Conservation (phyloP, 1,140 invertebrate species). For the Orchestia grillus region DNA sequence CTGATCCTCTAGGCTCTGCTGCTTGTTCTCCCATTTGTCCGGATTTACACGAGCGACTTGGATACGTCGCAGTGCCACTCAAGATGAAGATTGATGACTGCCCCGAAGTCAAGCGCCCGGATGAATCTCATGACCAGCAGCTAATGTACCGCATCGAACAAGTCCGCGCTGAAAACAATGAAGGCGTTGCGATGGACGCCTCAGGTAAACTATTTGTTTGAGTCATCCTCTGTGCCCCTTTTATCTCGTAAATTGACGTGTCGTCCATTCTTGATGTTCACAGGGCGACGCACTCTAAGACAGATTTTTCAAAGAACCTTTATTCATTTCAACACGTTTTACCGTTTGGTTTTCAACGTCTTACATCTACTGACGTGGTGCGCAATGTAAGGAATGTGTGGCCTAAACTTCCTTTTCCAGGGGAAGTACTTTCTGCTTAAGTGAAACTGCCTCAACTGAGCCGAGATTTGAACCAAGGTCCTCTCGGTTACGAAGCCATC, state of each 20-base stretch:
- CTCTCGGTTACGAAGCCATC: too few relatives aligned
- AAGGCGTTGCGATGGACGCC: slow-evolving; percentile 49
- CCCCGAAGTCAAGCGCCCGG: background rate
- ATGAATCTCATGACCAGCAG: background rate
- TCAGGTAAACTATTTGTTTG: slow-evolving; percentile 42
- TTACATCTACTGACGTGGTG: too few relatives aligned
- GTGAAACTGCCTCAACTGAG: too few relatives aligned
- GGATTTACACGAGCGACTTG: background rate
- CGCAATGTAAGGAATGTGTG: too few relatives aligned
- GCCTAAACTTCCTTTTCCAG: too few relatives aligned
- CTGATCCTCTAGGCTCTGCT: background rate
- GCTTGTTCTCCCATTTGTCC: background rate
- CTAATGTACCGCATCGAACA: background rate
- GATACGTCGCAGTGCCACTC: background rate
- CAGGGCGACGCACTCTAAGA: background rate
- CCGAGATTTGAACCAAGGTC: too few relatives aligned
- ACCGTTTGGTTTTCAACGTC: too few relatives aligned
- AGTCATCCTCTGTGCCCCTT: background rate
- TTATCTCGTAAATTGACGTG: background rate
- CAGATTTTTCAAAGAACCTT: background rate
- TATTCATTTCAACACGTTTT: too few relatives aligned
- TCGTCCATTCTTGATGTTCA: background rate
- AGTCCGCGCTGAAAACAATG: background rate
- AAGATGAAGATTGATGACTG: background rate
- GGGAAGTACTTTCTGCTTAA: too few relatives aligned